Evolutionary conservation across 2,113 vertebrate genomes (phyloP).

Genomic region (Scolopax mira): DNA sequence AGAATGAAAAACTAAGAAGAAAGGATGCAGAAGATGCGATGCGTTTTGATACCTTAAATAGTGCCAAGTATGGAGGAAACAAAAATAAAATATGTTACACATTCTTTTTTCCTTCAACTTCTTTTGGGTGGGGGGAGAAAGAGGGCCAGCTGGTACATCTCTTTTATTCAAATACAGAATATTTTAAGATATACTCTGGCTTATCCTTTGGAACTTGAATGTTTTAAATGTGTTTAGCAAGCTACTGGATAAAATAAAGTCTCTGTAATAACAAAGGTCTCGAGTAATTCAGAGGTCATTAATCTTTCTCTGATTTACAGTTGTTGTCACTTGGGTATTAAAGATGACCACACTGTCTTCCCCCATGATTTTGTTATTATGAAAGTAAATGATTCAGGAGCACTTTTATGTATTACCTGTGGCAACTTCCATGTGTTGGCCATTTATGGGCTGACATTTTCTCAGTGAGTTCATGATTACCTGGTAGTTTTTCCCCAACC

Average conservation of each 20-base stretch:
- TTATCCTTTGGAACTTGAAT: not conserved
- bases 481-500: not conserved
- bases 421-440: not conserved
- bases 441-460: not conserved
- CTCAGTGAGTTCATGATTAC: not conserved
- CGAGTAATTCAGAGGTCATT: not conserved
- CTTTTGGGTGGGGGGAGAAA: not conserved
- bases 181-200: not conserved
- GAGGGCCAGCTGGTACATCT: not conserved
- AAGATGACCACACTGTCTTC: not conserved
- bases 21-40: not conserved
- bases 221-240: not conserved
- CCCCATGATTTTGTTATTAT: not conserved
- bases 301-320: not conserved
- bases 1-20: not conserved
- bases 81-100: not conserved
- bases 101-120: not conserved
- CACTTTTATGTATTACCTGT: not conserved
- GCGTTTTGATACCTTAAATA: not conserved
- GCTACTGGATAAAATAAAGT: not conserved
- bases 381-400: not conserved
- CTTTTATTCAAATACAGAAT: not conserved
- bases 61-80: not conserved
- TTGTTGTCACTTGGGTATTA: not conserved
- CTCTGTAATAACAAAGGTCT: not conserved